A percentile compares a stretch with the other conserved stretches of the same genome.
phyloP scores from a whole-genome alignment of 2,113 vertebrate genomes.

The Triplophysa tibetana region DNA sequence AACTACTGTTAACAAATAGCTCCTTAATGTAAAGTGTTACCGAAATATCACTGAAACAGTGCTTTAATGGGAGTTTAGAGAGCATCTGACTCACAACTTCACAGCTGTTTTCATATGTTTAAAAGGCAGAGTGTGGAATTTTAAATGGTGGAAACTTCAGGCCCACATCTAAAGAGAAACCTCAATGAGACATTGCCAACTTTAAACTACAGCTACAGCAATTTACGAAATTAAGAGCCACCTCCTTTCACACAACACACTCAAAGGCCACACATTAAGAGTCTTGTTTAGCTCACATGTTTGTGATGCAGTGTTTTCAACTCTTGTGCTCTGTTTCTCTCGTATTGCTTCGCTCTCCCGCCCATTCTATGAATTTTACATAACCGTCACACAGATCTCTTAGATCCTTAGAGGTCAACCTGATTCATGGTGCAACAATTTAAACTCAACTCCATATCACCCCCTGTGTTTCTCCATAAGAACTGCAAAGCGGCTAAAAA shows the following conservation, averaged over 20 bases:
- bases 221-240: conserved; percentile 12
- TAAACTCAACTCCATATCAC: neutral
- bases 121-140: conserved; percentile 43
- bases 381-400: neutral
- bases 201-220: conserved; percentile 24
- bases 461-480: neutral
- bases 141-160: conserved; percentile 49
- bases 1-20: too few relatives aligned
- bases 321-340: neutral
- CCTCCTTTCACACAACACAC: conserved; percentile 22
- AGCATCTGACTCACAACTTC: conserved; percentile 8
- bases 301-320: neutral
- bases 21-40: too few relatives aligned
- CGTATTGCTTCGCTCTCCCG: neutral
- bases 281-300: neutral
- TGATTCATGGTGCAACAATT: neutral
- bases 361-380: neutral
- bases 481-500: neutral
- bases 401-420: neutral
- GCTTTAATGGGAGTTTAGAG: neutral
- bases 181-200: conserved; percentile 12
- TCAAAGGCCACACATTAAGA: conserved; percentile 24
- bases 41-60: neutral
- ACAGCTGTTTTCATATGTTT: conserved; percentile 12
- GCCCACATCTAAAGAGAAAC: conserved; percentile 34